Evolutionary conservation across 2,113 vertebrate species (phyloP).

Genomic region (Microtus ochrogaster): DNA sequence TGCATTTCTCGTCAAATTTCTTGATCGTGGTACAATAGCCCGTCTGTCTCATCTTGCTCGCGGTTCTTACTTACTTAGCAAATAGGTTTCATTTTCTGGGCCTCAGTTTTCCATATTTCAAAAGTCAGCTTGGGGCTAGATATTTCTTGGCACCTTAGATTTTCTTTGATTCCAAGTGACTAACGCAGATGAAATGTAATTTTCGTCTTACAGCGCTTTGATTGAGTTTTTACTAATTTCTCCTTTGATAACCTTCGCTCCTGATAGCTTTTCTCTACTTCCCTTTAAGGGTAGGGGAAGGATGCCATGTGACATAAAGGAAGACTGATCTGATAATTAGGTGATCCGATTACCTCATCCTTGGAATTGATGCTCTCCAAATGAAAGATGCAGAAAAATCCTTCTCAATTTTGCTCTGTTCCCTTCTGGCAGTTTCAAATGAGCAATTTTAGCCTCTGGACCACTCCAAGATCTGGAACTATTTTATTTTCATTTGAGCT

Average conservation of each 20-base stretch:
- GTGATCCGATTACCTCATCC: constrained; percentile 54
- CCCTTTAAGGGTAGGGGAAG: constrained; percentile 20
- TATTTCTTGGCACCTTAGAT: constrained; percentile 16
- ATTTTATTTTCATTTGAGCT: constrained; percentile 55
- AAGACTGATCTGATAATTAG: constrained; percentile 66
- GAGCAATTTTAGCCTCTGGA: constrained; percentile 61
- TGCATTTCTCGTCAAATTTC: constrained; percentile 33
- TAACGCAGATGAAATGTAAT: constrained; percentile 37
- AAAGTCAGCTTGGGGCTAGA: not conserved
- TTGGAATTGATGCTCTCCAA: constrained; percentile 42
- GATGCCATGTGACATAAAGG: constrained; percentile 53
- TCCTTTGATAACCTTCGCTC: constrained; percentile 25
- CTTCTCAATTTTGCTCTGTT: constrained; percentile 40
- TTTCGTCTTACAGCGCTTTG: constrained; percentile 31
- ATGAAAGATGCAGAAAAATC: not conserved
- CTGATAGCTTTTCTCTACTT: not conserved
- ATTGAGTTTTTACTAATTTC: constrained; percentile 67
- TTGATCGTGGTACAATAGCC: not conserved
- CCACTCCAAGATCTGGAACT: constrained; percentile 14
- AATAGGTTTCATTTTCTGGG: not conserved
- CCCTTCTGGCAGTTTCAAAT: constrained; percentile 65
- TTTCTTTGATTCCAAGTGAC: constrained; percentile 44
- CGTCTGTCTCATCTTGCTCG: not conserved
- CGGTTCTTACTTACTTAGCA: not conserved
- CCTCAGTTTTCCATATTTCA: constrained; percentile 25